These are phyloP conservation scores for Nerophis ophidion DNA, from an alignment of 2,113 vertebrate species.

Conservation along the genomic window DNA sequence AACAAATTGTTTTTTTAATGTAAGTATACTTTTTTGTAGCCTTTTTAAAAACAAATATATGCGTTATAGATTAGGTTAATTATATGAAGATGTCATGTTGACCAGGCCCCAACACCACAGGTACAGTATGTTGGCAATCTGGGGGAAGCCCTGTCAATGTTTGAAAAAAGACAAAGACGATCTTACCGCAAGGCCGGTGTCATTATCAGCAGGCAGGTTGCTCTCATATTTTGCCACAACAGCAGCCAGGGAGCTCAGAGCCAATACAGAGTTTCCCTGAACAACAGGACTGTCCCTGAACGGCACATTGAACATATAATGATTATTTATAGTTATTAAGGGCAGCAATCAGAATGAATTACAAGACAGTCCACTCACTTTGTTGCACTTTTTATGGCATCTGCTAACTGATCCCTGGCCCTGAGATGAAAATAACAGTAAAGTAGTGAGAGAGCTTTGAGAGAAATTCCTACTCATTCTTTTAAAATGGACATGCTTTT, in stretches of 20 bases:
- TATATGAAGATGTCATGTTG: too few species aligned
- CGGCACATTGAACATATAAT: neutral
- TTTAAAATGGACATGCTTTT: neutral
- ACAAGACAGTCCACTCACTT: conserved; percentile 76
- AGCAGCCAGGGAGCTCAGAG: conserved; percentile 84
- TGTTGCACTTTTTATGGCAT: conserved; percentile 82
- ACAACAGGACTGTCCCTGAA: conserved; percentile 90
- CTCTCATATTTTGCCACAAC: conserved; percentile 82
- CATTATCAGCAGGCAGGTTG: conserved; percentile 76
- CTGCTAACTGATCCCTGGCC: conserved; percentile 87
- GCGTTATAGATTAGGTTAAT: too few species aligned
- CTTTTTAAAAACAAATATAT: too few species aligned
- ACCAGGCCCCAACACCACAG: too few species aligned
- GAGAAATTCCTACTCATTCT: neutral
- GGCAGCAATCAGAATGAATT: neutral
- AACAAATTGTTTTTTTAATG: too few species aligned
- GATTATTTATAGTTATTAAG: neutral
- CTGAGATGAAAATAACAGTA: conserved; percentile 55
- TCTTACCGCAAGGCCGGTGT: conserved; percentile 71
- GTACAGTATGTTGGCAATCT: too few species aligned
- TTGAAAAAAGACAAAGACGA: neutral
- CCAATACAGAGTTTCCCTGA: conserved; percentile 90
- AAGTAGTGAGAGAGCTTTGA: neutral
- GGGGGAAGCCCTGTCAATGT: too few species aligned
- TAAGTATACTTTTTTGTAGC: too few species aligned